A percentile compares a stretch with the other conserved stretches of the same genome.
Evolutionary conservation across 1,140 invertebrate genomes (phyloP).

Genomic region (Lucilia sericata): DNA sequence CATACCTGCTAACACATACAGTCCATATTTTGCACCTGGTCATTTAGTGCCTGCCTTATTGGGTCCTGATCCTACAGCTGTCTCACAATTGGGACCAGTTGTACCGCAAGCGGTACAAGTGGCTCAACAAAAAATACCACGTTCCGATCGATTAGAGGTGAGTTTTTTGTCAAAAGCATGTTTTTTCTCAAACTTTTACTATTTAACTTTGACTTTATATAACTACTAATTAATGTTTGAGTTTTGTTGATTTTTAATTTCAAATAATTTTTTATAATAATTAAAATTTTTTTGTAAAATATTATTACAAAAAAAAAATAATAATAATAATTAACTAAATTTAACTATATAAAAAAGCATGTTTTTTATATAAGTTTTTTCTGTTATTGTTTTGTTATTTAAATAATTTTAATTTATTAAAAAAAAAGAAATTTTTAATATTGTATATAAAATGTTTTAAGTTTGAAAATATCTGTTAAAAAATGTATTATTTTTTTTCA

Average conservation of each 20-base stretch:
- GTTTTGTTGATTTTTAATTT: neutral
- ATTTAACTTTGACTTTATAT: conserved; percentile 27
- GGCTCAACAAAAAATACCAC: conserved; percentile 91
- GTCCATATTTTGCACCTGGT: conserved; percentile 87
- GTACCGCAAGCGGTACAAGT: conserved; percentile 84
- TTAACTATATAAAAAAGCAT: neutral
- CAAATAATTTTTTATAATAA: conserved; percentile 31
- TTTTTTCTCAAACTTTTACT: conserved; percentile 29
- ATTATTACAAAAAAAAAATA: conserved; percentile 37
- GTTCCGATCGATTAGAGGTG: conserved; percentile 97
- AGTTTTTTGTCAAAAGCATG: conserved; percentile 60
- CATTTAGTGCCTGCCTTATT: conserved; percentile 88
- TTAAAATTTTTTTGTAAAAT: neutral
- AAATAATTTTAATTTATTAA: conserved; percentile 25
- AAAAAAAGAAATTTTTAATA: neutral
- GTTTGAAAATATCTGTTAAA: conserved; percentile 29
- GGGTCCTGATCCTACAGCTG: conserved; percentile 81
- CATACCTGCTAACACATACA: conserved; percentile 86
- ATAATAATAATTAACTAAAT: conserved; percentile 5
- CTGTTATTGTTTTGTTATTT: conserved; percentile 2
- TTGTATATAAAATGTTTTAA: conserved; percentile 9
- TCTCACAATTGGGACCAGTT: conserved; percentile 79
- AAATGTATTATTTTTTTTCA: conserved; percentile 25
- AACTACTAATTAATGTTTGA: neutral
- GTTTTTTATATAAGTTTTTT: conserved; percentile 31